A percentile compares a stretch with the other conserved stretches of the same genome.
These are phyloP conservation scores for Aphis gossypii DNA, from an alignment of 1,140 invertebrate genomes.

Conservation along the genomic window DNA sequence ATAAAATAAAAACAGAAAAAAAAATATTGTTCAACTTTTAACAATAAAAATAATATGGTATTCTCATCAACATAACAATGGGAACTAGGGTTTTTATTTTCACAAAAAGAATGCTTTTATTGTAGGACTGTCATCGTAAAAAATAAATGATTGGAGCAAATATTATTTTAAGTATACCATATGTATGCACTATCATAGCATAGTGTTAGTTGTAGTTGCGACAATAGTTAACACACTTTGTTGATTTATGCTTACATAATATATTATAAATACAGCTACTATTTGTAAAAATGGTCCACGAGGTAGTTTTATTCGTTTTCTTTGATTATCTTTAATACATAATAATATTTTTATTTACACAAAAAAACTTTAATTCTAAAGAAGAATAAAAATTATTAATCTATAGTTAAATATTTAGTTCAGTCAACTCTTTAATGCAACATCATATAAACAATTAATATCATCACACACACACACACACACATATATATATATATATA, in stretches of 20 bases:
- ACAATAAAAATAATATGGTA: slow-evolving; percentile 14
- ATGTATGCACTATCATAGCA: background rate
- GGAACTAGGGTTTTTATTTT: background rate
- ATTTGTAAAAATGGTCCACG: background rate
- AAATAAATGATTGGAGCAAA: slow-evolving; percentile 28
- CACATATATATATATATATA: no score
- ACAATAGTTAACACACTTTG: background rate
- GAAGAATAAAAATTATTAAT: no score
- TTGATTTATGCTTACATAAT: background rate
- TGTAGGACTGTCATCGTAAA: slow-evolving; percentile 27
- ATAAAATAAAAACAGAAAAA: background rate
- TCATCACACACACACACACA: no score
- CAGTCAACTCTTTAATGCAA: no score
- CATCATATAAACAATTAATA: no score
- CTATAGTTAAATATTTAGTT: no score
- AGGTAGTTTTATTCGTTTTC: background rate
- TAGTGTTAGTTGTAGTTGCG: background rate
- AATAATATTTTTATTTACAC: background rate
- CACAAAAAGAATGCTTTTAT: slow-evolving; percentile 5
- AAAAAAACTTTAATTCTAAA: no score
- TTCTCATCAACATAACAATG: slow-evolving; percentile 26
- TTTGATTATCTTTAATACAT: background rate
- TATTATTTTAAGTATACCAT: slow-evolving; percentile 21
- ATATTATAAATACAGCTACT: background rate
- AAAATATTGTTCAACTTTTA: slow-evolving; percentile 22